Conservation (phyloP, 2,797 vertebrate genomes). For the Lutjanus campechanus region DNA sequence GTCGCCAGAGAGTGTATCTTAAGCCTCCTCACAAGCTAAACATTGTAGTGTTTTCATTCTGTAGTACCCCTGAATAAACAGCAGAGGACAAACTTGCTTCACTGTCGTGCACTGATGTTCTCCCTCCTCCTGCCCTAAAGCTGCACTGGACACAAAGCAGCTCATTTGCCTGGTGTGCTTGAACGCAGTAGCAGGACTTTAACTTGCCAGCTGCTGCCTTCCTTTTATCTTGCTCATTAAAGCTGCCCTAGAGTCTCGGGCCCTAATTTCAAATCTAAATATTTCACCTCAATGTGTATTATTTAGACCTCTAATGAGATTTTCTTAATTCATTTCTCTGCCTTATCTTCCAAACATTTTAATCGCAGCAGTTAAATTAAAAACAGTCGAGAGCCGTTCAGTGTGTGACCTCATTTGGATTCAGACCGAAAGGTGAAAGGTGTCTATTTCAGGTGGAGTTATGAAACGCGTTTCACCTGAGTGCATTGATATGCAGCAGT, state of each 20-base stretch:
- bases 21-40: background rate
- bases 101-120: slow-evolving; percentile 21
- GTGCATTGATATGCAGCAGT: slow-evolving; percentile 56
- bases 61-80: slow-evolving; percentile 75
- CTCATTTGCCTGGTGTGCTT: slow-evolving; percentile 53
- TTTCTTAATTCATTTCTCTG: slow-evolving; percentile 42
- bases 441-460: slow-evolving; percentile 46
- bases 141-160: slow-evolving; percentile 63
- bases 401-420: slow-evolving; percentile 36
- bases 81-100: slow-evolving; percentile 84
- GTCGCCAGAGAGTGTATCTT: background rate
- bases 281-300: slow-evolving; percentile 68
- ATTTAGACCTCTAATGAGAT: slow-evolving; percentile 60
- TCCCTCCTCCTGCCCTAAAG: slow-evolving; percentile 25
- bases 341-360: slow-evolving; percentile 55
- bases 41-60: slow-evolving; percentile 2
- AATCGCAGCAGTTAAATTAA: slow-evolving; percentile 43
- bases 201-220: slow-evolving; percentile 61
- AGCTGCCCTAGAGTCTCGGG: slow-evolving; percentile 49
- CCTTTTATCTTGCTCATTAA: slow-evolving; percentile 76
- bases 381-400: background rate
- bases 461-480: slow-evolving; percentile 53
- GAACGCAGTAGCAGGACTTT: slow-evolving; percentile 51
- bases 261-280: slow-evolving; percentile 67
- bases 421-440: slow-evolving; percentile 26